phyloP scores from a whole-genome alignment of 2,113 vertebrate species.

The Podocnemis expansa region DNA sequence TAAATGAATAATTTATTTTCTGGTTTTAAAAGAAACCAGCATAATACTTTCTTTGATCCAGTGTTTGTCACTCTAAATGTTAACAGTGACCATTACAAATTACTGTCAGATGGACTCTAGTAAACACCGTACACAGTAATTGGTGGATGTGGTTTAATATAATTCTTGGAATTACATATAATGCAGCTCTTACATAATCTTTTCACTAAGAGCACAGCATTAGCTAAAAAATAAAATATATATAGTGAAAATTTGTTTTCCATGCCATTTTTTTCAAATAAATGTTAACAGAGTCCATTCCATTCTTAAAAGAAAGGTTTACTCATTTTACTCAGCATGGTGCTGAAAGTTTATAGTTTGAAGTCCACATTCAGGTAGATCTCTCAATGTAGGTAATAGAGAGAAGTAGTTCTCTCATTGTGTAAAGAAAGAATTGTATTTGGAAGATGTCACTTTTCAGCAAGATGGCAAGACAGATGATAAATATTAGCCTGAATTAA shows the following conservation, averaged over 20 bases:
- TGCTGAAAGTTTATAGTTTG: background rate
- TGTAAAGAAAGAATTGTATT: background rate
- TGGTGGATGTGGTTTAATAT: background rate
- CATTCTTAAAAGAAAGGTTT: background rate
- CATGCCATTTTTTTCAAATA: background rate
- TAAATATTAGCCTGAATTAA: background rate
- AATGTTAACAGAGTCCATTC: background rate
- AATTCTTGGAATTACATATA: background rate
- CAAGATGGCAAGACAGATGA: background rate
- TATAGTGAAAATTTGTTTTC: background rate
- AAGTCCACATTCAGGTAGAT: background rate
- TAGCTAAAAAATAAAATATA: background rate
- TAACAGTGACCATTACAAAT: background rate
- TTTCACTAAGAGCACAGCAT: background rate
- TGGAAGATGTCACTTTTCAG: background rate
- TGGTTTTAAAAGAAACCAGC: background rate
- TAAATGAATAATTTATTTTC: slow-evolving; percentile 4
- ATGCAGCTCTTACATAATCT: background rate
- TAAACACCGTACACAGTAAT: background rate
- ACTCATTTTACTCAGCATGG: background rate
- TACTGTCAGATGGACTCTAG: background rate
- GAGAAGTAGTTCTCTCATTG: background rate
- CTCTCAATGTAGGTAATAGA: background rate
- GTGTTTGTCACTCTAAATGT: background rate
- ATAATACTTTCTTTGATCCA: background rate